Base-by-base conservation (phyloP, 2,888 invertebrate genomes). In the Melipona bicolor region DNA sequence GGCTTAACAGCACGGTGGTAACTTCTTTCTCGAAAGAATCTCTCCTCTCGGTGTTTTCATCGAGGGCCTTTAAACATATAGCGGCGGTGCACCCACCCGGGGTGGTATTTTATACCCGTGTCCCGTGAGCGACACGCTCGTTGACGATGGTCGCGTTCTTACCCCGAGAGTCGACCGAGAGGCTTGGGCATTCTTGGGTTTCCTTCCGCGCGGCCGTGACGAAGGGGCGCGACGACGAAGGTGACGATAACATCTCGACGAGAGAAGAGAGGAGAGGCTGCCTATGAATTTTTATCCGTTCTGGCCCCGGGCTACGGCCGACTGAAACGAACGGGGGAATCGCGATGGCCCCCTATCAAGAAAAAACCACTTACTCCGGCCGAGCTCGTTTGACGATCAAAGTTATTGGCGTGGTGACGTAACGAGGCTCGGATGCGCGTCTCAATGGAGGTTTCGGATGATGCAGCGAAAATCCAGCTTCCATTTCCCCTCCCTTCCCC, bases 211-310 rank as follows among this genome's bases (percentile, higher is more conserved):
- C 69, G 81, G 65, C 70, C 52, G 62, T 70, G 86, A 79, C 72
- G 88, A 82, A 85, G 87, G 43, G 79, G 82, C 50, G 81, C 81
- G 75, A 81, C 82, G 75, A 81, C 69, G 77, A 71, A 81, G 80
- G 65, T 64, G 81, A 76, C 79, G 90, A 89, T 89, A 89, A 89
- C 88, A 89, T 89, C 90, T 89, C 85, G 77, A 82, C 76, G 75
- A 88, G 79, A 84, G 77, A 67, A 88, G 81, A 72, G 74, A 88
- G 79, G 82, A 75, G 69, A 88, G 81, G 75, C 72, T 77, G 85
- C 77, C 87, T 90, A 89, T 89, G 89, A 89, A 89, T 89, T 89
- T 89, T 89, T 89, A 89, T 89, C 83, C 82, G 71, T 61, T 36
- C 67, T 73, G 71, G 82, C 87, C 82, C 70, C 59, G 56, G 80